phyloP scores from a whole-genome alignment of 2,797 vertebrate species.

The Dendrocincla tyrannina region DNA sequence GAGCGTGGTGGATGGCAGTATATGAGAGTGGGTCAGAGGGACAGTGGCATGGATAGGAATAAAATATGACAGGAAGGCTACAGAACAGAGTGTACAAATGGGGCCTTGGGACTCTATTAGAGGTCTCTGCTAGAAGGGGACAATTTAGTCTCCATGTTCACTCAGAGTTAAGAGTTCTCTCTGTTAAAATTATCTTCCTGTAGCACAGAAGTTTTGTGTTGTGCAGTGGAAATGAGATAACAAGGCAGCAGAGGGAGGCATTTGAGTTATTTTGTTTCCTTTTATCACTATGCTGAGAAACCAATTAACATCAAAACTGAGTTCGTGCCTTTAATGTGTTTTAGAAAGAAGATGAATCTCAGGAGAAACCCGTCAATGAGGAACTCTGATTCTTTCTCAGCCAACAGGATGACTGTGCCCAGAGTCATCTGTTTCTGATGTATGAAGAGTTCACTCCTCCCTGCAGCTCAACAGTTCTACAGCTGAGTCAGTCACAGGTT shows the following conservation, averaged over 20 bases:
- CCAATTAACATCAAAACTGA: not conserved
- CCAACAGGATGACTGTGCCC: not conserved
- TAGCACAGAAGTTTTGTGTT: not conserved
- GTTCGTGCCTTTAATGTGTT: constrained; percentile 45
- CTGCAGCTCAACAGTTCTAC: not conserved
- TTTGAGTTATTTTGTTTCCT: not conserved
- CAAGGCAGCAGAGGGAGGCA: not conserved
- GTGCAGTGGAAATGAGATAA: not conserved
- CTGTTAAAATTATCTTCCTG: not conserved
- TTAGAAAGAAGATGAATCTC: constrained; percentile 60
- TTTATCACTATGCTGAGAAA: not conserved
- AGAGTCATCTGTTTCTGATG: not conserved
- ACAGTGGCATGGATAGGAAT: not conserved
- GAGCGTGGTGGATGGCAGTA: not conserved
- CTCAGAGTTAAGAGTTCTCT: not conserved
- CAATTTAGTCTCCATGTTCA: not conserved
- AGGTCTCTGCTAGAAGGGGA: not conserved
- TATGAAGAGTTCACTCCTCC: not conserved
- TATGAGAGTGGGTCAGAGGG: not conserved
- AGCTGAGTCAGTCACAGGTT: not conserved
- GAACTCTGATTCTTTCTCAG: constrained; percentile 70
- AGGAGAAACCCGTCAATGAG: constrained; percentile 54
- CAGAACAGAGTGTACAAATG: not conserved
- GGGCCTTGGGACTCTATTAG: not conserved
- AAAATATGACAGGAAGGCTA: not conserved